These are phyloP conservation scores for Peromyscus attwateri DNA, from an alignment of 2,797 vertebrate genomes.

Conservation along the genomic window DNA sequence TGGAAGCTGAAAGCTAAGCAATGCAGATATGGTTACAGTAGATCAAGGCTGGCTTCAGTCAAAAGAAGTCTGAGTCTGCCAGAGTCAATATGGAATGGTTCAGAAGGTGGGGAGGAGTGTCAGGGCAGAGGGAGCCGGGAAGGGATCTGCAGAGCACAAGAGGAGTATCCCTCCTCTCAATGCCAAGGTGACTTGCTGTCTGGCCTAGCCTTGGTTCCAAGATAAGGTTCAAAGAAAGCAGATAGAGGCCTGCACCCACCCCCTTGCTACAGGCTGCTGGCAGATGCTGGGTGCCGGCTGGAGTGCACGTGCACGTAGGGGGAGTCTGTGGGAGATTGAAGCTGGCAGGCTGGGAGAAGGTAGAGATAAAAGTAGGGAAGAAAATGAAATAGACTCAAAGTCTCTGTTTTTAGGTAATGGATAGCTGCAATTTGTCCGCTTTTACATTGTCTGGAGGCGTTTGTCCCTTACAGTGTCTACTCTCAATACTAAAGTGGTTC, in stretches of 20 bases:
- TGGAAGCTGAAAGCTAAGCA: neutral
- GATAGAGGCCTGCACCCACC: neutral
- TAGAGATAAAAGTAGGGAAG: neutral
- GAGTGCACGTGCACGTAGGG: no score
- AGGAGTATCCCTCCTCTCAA: neutral
- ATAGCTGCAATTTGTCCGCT: neutral
- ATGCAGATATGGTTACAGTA: neutral
- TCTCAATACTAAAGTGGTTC: neutral
- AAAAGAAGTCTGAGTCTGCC: neutral
- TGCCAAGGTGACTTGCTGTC: neutral
- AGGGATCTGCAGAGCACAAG: neutral
- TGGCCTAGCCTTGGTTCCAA: neutral
- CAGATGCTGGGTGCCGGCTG: neutral
- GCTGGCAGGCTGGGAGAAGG: neutral
- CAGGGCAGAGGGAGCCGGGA: no score
- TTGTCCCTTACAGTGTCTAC: neutral
- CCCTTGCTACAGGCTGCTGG: no score
- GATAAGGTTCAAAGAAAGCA: neutral
- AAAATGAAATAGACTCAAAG: neutral
- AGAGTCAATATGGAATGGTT: neutral
- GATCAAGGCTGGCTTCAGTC: neutral
- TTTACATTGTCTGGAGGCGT: neutral
- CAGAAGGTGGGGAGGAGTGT: neutral
- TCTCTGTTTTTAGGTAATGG: neutral
- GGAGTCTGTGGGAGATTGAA: accelerated